A percentile compares a stretch with the other conserved stretches of the same genome.
phyloP scores from a whole-genome alignment of 2,797 vertebrate species.

The Lagocephalus sceleratus region DNA sequence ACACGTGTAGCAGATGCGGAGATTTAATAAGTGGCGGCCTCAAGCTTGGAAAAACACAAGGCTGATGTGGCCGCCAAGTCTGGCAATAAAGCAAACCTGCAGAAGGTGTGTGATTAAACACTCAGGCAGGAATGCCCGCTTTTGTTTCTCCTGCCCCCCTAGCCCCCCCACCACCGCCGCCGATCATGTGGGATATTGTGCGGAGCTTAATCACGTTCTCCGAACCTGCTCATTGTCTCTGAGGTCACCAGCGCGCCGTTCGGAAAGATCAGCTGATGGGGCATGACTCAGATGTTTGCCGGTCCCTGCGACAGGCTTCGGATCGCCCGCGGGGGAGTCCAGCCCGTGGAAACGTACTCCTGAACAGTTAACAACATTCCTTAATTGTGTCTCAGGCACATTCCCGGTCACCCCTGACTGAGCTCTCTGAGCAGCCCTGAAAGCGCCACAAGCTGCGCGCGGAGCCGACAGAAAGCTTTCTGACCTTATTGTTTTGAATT shows the following conservation, averaged over 20 bases:
- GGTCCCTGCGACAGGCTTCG: slow-evolving; percentile 28
- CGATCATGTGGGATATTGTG: slow-evolving; percentile 32
- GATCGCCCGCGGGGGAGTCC: slow-evolving; percentile 61
- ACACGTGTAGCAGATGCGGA: slow-evolving; percentile 17
- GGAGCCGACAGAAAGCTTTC: slow-evolving; percentile 42
- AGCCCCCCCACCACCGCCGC: slow-evolving; percentile 6
- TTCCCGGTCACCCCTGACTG: slow-evolving; percentile 68
- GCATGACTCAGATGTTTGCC: slow-evolving; percentile 39
- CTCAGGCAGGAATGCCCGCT: slow-evolving; percentile 34
- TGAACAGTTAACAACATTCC: slow-evolving; percentile 62
- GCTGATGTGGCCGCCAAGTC: slow-evolving; percentile 54
- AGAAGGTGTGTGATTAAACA: slow-evolving; percentile 50
- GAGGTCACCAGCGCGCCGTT: slow-evolving; percentile 40
- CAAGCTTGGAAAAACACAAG: slow-evolving; percentile 53
- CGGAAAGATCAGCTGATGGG: slow-evolving; percentile 30
- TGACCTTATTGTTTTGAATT: slow-evolving; percentile 50
- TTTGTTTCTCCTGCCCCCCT: slow-evolving; percentile 35
- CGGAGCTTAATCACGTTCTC: slow-evolving; percentile 48
- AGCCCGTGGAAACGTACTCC: slow-evolving; percentile 40
- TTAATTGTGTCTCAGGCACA: slow-evolving; percentile 69
- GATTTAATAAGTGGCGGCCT: slow-evolving; percentile 40
- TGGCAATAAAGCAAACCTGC: slow-evolving; percentile 39
- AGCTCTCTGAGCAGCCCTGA: slow-evolving; percentile 41
- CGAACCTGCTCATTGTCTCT: slow-evolving; percentile 43
- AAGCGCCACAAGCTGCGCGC: slow-evolving; percentile 44